Evolutionary conservation across 1,140 invertebrate genomes (phyloP).

Genomic region (Agraylea sexmaculata): DNA sequence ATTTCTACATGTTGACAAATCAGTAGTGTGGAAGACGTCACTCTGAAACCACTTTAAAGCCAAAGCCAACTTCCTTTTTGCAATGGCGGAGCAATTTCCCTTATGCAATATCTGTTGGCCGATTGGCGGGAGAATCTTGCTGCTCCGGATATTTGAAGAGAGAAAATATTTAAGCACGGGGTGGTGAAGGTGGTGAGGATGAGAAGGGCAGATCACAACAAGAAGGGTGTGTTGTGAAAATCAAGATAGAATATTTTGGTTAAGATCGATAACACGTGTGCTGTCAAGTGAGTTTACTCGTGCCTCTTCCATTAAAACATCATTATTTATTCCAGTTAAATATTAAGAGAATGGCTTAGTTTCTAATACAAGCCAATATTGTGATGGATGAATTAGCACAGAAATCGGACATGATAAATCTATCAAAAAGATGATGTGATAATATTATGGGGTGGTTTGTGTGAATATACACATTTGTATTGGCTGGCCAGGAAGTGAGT

Average conservation of each 20-base stretch:
- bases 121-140: no score
- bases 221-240: no score
- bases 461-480: no score
- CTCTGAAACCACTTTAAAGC: slow-evolving; percentile 20
- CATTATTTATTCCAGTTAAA: slow-evolving; percentile 9
- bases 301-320: background rate
- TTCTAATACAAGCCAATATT: no score
- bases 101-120: slow-evolving; percentile 17
- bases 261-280: slow-evolving; percentile 1
- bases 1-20: slow-evolving; percentile 17
- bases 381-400: no score
- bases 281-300: background rate
- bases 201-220: no score
- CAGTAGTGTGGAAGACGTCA: slow-evolving; percentile 19
- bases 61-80: slow-evolving; percentile 19
- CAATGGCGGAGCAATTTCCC: slow-evolving; percentile 18
- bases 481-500: no score
- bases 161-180: slow-evolving; percentile 17
- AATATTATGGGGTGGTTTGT: no score
- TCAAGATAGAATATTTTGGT: slow-evolving; percentile 7
- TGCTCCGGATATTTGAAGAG: slow-evolving; percentile 20
- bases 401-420: no score
- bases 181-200: no score
- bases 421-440: no score
- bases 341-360: no score